Percentiles rank a stretch among this genome's conserved stretches.
Evolutionary conservation across 2,113 vertebrate genomes (phyloP).

Genomic region (Collichthys lucidus): DNA sequence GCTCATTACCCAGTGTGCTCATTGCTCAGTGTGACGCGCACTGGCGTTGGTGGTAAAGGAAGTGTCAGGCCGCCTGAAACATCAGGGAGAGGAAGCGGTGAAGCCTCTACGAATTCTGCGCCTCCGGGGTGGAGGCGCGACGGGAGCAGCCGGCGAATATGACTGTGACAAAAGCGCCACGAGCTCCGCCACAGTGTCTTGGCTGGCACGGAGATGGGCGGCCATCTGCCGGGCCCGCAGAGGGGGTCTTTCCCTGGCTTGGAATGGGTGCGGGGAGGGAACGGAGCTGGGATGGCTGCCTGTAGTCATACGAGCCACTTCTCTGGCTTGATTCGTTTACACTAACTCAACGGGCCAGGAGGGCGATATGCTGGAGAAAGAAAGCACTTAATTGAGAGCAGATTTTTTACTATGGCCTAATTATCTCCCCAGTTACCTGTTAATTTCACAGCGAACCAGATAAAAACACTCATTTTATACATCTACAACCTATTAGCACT

Average conservation of each 20-base stretch:
- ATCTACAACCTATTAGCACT: no score
- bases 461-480: constrained; percentile 5
- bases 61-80: constrained; percentile 48
- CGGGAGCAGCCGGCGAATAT: constrained; percentile 66
- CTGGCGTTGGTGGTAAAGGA: constrained; percentile 39
- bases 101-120: constrained; percentile 48
- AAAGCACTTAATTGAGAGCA: constrained; percentile 63
- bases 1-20: constrained; percentile 70
- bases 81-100: constrained; percentile 49
- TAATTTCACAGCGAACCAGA: constrained; percentile 44
- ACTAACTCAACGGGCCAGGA: constrained; percentile 55
- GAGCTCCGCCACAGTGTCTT: constrained; percentile 60
- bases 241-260: constrained; percentile 72
- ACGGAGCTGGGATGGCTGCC: constrained; percentile 44
- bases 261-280: constrained; percentile 39
- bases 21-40: constrained; percentile 61
- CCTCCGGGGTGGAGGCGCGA: constrained; percentile 42
- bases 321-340: constrained; percentile 66
- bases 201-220: constrained; percentile 50
- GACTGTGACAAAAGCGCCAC: constrained; percentile 72
- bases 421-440: constrained; percentile 48
- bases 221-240: constrained; percentile 73
- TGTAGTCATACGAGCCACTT: constrained; percentile 53
- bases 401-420: constrained; percentile 54
- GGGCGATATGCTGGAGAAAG: constrained; percentile 43